Evolutionary conservation across 2,888 invertebrate genomes (phyloP).

Genomic region (Volucella inanis): DNA sequence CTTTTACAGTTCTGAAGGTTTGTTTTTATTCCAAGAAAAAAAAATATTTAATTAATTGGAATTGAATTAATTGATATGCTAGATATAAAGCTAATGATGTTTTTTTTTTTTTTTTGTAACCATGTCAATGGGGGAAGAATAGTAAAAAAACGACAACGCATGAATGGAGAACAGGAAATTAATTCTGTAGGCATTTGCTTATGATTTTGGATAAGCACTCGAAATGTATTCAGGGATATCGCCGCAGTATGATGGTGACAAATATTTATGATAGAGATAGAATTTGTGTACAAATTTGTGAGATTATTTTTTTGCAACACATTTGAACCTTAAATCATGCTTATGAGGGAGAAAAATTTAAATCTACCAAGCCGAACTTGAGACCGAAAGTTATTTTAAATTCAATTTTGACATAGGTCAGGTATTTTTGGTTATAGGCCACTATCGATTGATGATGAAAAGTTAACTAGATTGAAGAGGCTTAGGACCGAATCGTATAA

Average conservation of each 20-base stretch:
- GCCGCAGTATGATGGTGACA: background rate
- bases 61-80: slow-evolving; percentile 51
- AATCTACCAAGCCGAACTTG: background rate
- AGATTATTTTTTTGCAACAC: slow-evolving; percentile 17
- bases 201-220: slow-evolving; percentile 48
- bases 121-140: background rate
- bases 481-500: background rate
- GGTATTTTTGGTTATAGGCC: background rate
- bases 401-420: background rate
- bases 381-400: slow-evolving; percentile 41
- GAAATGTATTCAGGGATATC: slow-evolving; percentile 40
- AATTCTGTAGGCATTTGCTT: slow-evolving; percentile 52
- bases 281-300: background rate
- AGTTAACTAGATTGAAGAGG: no score
- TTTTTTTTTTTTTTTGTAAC: slow-evolving; percentile 13
- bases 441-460: no score
- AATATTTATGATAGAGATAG: background rate
- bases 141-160: slow-evolving; percentile 1
- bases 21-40: background rate
- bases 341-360: background rate
- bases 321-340: slow-evolving; percentile 2
- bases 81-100: slow-evolving; percentile 16
- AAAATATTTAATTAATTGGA: slow-evolving; percentile 3
- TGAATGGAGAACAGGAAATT: slow-evolving; percentile 63
- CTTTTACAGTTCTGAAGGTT: slow-evolving; percentile 40